Percentiles rank a stretch among this genome's conserved stretches.
Evolutionary conservation across 2,113 vertebrate genomes (phyloP).

Genomic region (Corydoras sp.): DNA sequence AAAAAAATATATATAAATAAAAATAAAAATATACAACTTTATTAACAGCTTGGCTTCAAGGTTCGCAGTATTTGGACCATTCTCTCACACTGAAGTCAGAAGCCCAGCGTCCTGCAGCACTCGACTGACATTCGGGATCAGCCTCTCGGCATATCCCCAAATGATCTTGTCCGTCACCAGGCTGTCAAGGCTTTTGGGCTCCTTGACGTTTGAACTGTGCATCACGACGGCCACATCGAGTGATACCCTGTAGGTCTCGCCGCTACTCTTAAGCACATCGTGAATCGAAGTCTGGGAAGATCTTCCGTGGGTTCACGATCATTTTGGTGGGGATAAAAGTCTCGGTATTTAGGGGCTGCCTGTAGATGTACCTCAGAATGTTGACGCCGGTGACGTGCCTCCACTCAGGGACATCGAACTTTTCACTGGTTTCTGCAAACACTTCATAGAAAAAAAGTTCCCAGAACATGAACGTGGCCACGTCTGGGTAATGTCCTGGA

Average conservation of each 20-base stretch:
- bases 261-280: background rate
- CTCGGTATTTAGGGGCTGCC: background rate
- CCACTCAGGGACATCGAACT: background rate
- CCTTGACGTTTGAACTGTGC: too few relatives aligned
- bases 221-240: background rate
- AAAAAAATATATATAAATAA: too few relatives aligned
- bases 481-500: background rate
- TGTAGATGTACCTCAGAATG: background rate
- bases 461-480: background rate
- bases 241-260: background rate
- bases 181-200: too few relatives aligned
- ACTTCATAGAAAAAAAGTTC: background rate
- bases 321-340: background rate
- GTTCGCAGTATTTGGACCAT: too few relatives aligned
- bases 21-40: too few relatives aligned
- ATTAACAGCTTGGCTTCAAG: too few relatives aligned
- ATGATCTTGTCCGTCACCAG: too few relatives aligned
- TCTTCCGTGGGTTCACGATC: background rate
- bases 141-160: too few relatives aligned
- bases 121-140: too few relatives aligned
- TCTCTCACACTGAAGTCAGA: too few relatives aligned
- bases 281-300: background rate
- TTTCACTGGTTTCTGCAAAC: background rate
- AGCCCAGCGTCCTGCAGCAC: too few relatives aligned
- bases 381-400: background rate